These are phyloP conservation scores for Eueremaeus valkanovi DNA, from an alignment of 2,888 invertebrate species.

Conservation along the genomic window DNA sequence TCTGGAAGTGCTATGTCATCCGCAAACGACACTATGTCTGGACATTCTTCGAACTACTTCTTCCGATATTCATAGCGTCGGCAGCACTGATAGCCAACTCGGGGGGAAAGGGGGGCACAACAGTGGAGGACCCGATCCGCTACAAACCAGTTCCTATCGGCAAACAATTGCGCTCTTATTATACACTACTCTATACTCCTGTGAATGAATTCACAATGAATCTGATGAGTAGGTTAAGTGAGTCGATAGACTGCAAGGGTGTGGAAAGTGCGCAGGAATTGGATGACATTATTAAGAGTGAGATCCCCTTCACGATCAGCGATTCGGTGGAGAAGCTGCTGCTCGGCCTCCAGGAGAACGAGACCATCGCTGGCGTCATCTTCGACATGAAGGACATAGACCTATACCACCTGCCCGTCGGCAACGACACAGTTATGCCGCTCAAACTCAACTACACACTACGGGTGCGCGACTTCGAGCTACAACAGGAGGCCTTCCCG, in stretches of 20 bases:
- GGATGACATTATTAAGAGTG: conserved; percentile 36
- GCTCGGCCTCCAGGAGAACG: conserved; percentile 39
- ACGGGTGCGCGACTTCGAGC: conserved; percentile 37
- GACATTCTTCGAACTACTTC: conserved; percentile 37
- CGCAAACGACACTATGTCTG: conserved; percentile 42
- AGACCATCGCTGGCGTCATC: conserved; percentile 39
- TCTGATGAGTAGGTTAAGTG: conserved; percentile 32
- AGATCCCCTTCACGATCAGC: conserved; percentile 39
- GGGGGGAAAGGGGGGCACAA: conserved; percentile 38
- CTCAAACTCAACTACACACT: conserved; percentile 36
- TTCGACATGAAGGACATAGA: conserved; percentile 33
- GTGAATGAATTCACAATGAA: conserved; percentile 39
- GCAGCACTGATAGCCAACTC: conserved; percentile 37
- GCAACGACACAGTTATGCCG: conserved; percentile 38
- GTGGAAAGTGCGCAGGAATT: conserved; percentile 36
- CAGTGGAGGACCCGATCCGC: conserved; percentile 40
- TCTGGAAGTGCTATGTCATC: conserved; percentile 40
- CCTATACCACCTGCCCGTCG: conserved; percentile 9
- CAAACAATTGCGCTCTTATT: conserved; percentile 38
- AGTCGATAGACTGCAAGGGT: conserved; percentile 33
- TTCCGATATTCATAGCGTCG: conserved; percentile 40
- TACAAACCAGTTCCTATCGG: conserved; percentile 37
- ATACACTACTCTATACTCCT: conserved; percentile 38
- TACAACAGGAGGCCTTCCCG: conserved; percentile 31
- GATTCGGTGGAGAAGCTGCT: conserved; percentile 41